Evolutionary conservation across 2,113 vertebrate genomes (phyloP).

Genomic region (Thamnaconus septentrionalis): DNA sequence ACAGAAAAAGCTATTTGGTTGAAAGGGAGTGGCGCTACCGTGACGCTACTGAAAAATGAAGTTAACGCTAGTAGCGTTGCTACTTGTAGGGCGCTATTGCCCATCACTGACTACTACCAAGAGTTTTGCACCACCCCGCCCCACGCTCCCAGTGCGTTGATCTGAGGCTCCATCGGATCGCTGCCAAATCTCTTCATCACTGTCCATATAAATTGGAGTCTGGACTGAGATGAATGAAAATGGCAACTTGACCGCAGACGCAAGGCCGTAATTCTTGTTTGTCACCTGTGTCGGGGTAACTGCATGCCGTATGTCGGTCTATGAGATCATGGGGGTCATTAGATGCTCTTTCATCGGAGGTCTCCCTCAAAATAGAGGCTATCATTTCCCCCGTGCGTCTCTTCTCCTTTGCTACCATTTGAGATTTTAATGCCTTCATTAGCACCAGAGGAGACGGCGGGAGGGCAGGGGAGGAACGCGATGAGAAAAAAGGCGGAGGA

Average conservation of each 20-base stretch:
- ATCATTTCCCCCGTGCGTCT: conserved; percentile 21
- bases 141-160: too few species aligned
- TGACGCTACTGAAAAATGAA: too few species aligned
- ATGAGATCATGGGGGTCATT: conserved; percentile 49
- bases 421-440: not conserved
- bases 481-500: conserved; percentile 5
- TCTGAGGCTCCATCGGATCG: too few species aligned
- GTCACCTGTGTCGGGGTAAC: conserved; percentile 15
- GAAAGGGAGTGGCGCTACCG: too few species aligned
- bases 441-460: not conserved
- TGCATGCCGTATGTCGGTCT: conserved; percentile 20
- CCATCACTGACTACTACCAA: too few species aligned
- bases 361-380: conserved; percentile 42
- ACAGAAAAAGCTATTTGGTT: too few species aligned
- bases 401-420: conserved; percentile 26
- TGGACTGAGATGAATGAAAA: not conserved
- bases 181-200: not conserved
- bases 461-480: not conserved
- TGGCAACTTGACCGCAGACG: not conserved
- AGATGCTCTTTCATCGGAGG: conserved; percentile 46
- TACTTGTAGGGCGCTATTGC: too few species aligned
- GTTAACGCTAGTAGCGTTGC: too few species aligned
- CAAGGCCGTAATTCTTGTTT: not conserved
- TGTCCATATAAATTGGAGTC: not conserved
- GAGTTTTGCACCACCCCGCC: too few species aligned